A percentile compares a stretch with the other conserved stretches of the same genome.
phyloP scores from a whole-genome alignment of 2,797 vertebrate species.

The Pseudochaenichthys georgianus region DNA sequence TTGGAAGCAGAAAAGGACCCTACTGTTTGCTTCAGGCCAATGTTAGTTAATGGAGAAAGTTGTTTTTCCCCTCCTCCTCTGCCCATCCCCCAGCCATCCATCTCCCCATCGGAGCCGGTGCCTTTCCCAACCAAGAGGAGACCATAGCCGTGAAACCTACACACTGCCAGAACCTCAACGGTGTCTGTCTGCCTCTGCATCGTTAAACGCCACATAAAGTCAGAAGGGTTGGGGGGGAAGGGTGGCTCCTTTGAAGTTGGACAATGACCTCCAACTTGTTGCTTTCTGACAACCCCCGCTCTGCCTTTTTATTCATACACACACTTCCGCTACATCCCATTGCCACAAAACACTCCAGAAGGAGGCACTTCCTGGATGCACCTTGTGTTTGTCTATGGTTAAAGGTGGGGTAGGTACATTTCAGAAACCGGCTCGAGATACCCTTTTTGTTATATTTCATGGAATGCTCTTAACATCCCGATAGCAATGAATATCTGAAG shows the following conservation, averaged over 20 bases:
- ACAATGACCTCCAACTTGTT: conserved; percentile 82
- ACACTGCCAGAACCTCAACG: conserved; percentile 25
- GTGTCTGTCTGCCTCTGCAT: conserved; percentile 69
- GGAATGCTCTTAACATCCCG: too few species aligned
- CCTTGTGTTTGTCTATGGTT: background rate
- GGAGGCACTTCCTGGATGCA: conserved; percentile 33
- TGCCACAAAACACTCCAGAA: conserved; percentile 12
- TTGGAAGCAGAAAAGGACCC: conserved; percentile 44
- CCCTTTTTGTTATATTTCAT: too few species aligned
- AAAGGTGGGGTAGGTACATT: too few species aligned
- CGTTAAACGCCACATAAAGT: conserved; percentile 75
- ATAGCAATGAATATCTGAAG: too few species aligned
- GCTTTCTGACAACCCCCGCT: conserved; percentile 40
- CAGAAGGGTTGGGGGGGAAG: conserved; percentile 16
- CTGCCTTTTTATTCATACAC: conserved; percentile 27
- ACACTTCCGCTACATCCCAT: conserved; percentile 24
- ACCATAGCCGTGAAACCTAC: conserved; percentile 13
- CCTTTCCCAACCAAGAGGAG: conserved; percentile 20
- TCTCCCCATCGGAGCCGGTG: conserved; percentile 16
- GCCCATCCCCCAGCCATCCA: conserved; percentile 36
- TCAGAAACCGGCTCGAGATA: too few species aligned
- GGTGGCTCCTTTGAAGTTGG: conserved; percentile 74
- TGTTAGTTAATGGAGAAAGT: conserved; percentile 68
- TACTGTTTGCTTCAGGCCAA: conserved; percentile 73
- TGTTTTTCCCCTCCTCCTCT: conserved; percentile 46